Base-by-base conservation (phyloP, 2,797 vertebrate genomes). In the Sebastes oblongus region DNA sequence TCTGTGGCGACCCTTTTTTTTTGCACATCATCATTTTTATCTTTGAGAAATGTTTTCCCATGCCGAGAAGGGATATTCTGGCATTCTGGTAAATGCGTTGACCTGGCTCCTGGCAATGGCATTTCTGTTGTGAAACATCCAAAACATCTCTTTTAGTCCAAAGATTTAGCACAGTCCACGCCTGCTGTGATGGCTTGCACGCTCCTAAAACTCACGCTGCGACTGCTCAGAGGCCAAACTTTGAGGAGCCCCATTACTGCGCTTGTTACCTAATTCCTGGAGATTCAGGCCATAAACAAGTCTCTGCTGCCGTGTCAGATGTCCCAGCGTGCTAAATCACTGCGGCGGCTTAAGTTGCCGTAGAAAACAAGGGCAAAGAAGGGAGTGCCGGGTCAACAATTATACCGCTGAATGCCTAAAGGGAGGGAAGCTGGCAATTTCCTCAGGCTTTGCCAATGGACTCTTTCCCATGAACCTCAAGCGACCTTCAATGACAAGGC, bases 401-500 rank as follows among this genome's bases (percentile, higher is more conserved):
- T 77, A 84, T 74, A 80, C 42, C 52, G 76, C 72, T 79, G 78
- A 86, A 77, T 80, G 80, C 81, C 85, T 84, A 36, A 80, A 89
- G 81, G 83, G 83, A 89, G 89, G 90, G 91, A 94, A 94, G 80
- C 87, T 74, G 84, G 75, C 84, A 85, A 90, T 93, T 94, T 95
- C 92, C 93, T 92, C 79, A 80, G 70, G 77, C 86, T 84, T 87
- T 88, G 89, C 90, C 80, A 91, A 75, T 65, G 77, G 65, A 82
- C 82, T 69, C 86, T 86, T 95, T 95, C 93, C 89, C 92, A 94
- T 92, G 93, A 94, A 94, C 93, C 90, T 69, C 68, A 82, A 75
- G 66, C 86, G 89, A 92, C 93, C 91, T 91, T 66, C 70, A 62
- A 56, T 72, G 79, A 83, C 60, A 82, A 75, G 16, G 18, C 58